Conservation (phyloP, 2,797 vertebrate genomes). For the Coregonus suidteri region DNA sequence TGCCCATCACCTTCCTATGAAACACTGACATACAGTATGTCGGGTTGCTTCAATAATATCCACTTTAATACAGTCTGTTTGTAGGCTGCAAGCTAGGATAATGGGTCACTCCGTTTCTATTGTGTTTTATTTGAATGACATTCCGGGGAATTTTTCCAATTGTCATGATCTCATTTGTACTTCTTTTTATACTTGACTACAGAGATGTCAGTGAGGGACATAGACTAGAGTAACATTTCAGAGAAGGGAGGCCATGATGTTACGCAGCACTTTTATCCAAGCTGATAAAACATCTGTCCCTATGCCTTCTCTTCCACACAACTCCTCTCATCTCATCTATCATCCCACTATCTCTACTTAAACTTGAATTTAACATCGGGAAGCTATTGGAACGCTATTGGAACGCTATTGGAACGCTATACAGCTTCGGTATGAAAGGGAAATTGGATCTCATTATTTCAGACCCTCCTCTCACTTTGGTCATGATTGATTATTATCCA, state of each 20-base stretch:
- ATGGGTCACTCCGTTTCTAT: constrained; percentile 61
- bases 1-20: constrained; percentile 44
- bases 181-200: constrained; percentile 43
- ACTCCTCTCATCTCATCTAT: constrained; percentile 65
- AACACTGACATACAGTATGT: constrained; percentile 35
- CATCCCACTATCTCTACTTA: constrained; percentile 57
- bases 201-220: constrained; percentile 50
- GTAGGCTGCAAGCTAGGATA: constrained; percentile 56
- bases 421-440: constrained; percentile 65
- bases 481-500: constrained; percentile 72
- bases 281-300: constrained; percentile 55
- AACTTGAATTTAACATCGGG: constrained; percentile 66
- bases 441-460: constrained; percentile 75
- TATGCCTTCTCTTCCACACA: constrained; percentile 15
- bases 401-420: constrained; percentile 35
- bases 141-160: constrained; percentile 73
- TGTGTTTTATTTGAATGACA: constrained; percentile 76
- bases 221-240: constrained; percentile 43
- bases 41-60: constrained; percentile 30
- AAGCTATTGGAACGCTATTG: constrained; percentile 27
- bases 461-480: constrained; percentile 58
- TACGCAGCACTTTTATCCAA: constrained; percentile 69
- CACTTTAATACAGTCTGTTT: constrained; percentile 46
- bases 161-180: constrained; percentile 72
- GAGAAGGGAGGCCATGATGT: constrained; percentile 39